Base-by-base conservation (phyloP, 2,888 invertebrate species). In the Rhagonycha lutea region DNA sequence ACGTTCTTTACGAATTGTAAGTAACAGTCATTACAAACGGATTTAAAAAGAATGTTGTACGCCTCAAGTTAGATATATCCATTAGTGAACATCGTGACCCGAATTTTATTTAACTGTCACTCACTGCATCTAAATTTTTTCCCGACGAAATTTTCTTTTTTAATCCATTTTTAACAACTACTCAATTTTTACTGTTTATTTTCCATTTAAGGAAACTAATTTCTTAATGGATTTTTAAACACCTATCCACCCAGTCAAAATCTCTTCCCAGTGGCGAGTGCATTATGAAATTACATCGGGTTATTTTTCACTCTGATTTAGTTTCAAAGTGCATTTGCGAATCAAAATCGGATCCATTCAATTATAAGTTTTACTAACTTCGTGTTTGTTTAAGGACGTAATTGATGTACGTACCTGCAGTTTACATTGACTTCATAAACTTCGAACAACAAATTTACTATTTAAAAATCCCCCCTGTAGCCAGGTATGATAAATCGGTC, bases 31-130 rank as follows among this genome's bases (percentile, higher is more conserved):
- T 65, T 65, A 47, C 24, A 72, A 67, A 26, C 71, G 71, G 71
- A 72, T 72, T 72, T 72, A 67, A 65, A 63, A 67, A 72, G 71
- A 65, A 72, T 72, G 71, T 72, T 47, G 71, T 65, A 72, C 47
- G 65, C 47, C 47, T 70, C 28, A 26, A 61, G 70, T 70, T 61
- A 61, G 61, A 70, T 65, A 65, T 65, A 65, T 61, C 70, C 61
- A 61, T 70, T 70, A 70, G 61, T 28, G 70, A 70, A 14, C 14
- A 61, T 61, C 70, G 70, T 72, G 71, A 72, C 71, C 71, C 24
- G 67, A 72, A 72, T 68, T 68, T 68, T 14, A 23, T 32, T 65
- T 65, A 18, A 47, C 47, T 47, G 47, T 47, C 47, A 47, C 47
- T 47, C 47, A 47, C n/a, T 47, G 47, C 47, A 47, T 47, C 47